Percentiles rank a stretch among this genome's conserved stretches.
These are phyloP conservation scores for Leiothrix lutea DNA, from an alignment of 2,113 vertebrate species.

Conservation along the genomic window DNA sequence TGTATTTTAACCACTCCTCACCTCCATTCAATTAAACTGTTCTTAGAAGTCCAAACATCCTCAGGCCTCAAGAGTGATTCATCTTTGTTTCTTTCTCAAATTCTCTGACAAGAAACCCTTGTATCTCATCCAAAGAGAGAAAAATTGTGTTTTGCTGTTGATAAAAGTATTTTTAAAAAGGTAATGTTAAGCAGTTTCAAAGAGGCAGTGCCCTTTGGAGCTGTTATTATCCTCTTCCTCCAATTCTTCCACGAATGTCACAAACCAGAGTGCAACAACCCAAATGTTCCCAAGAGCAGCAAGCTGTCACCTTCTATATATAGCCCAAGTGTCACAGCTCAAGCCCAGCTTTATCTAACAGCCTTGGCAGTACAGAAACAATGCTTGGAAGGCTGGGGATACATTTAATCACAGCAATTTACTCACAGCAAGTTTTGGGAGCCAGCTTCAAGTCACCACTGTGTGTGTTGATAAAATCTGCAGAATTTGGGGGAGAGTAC, in stretches of 20 bases:
- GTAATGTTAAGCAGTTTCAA: neutral
- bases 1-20: neutral
- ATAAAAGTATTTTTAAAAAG: neutral
- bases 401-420: neutral
- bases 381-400: neutral
- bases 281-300: neutral
- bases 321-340: neutral
- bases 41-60: neutral
- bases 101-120: neutral
- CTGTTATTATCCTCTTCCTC: constrained; percentile 19
- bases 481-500: fast-evolving
- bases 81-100: neutral
- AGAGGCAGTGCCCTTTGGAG: neutral
- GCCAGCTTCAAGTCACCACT: neutral
- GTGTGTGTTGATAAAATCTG: fast-evolving
- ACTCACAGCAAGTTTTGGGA: neutral
- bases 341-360: neutral
- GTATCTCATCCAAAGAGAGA: neutral
- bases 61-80: neutral
- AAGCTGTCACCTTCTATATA: neutral
- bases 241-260: neutral
- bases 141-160: neutral
- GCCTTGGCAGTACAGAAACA: neutral
- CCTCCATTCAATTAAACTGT: neutral
- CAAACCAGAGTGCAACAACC: neutral